Evolutionary conservation across 2,113 vertebrate genomes (phyloP).

Genomic region (Phoxinus phoxinus): DNA sequence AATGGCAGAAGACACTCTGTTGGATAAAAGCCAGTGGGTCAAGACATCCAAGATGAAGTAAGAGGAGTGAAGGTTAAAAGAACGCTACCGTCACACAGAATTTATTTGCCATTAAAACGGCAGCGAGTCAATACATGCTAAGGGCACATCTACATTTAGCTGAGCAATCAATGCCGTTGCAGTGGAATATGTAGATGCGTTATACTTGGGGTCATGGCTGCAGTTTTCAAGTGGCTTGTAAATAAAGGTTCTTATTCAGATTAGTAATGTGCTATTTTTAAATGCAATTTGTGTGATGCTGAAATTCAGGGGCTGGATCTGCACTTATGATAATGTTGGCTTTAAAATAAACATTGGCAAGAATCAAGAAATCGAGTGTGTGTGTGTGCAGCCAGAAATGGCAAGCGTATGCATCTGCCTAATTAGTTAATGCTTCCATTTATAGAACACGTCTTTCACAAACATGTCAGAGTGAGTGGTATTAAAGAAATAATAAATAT

Average conservation of each 20-base stretch:
- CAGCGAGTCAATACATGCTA: constrained; percentile 41
- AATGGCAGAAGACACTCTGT: constrained; percentile 40
- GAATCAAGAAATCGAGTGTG: not conserved
- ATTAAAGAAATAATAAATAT: not conserved
- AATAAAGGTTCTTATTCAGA: not conserved
- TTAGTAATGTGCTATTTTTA: constrained; percentile 1
- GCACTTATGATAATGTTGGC: not conserved
- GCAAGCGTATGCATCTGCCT: not conserved
- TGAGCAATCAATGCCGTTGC: constrained; percentile 51
- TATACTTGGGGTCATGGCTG: not conserved
- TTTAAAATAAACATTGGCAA: not conserved
- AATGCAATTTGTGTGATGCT: not conserved
- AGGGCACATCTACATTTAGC: constrained; percentile 51
- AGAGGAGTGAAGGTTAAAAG: constrained; percentile 25
- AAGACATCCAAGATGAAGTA: not conserved
- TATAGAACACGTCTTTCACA: not conserved
- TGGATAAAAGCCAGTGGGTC: constrained; percentile 41
- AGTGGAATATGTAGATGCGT: constrained; percentile 34
- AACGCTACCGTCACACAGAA: constrained; percentile 8
- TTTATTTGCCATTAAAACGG: constrained; percentile 54
- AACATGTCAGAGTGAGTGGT: not conserved
- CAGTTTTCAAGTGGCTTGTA: not conserved
- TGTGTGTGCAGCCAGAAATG: not conserved
- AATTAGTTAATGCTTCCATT: constrained; percentile 2
- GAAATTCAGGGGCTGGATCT: not conserved